Percentiles rank a stretch among this genome's conserved stretches.
Conservation (phyloP, 2,797 vertebrate genomes). For the Notoglanidium macrostoma region DNA sequence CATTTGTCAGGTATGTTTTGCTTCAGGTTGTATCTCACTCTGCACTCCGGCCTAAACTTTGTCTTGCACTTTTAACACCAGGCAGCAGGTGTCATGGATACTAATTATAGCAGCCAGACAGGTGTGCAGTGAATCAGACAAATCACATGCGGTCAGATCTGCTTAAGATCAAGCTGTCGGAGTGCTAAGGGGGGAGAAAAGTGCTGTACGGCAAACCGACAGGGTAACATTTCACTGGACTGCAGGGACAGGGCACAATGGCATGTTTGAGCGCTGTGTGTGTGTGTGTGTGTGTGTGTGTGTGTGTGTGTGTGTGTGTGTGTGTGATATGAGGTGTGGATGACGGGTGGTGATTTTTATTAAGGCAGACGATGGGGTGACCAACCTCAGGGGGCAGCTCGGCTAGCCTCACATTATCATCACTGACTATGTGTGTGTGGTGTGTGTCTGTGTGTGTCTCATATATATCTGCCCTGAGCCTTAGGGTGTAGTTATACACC, state of each 20-base stretch:
- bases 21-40: slow-evolving; percentile 37
- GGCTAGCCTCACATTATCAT: slow-evolving; percentile 76
- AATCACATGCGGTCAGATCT: slow-evolving; percentile 79
- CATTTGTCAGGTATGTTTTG: slow-evolving; percentile 43
- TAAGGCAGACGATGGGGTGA: slow-evolving; percentile 73
- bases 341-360: slow-evolving; percentile 82
- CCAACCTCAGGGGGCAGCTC: slow-evolving; percentile 70
- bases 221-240: slow-evolving; percentile 52
- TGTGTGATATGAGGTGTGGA: slow-evolving; percentile 76
- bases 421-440: slow-evolving; percentile 68
- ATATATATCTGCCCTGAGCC: slow-evolving; percentile 14
- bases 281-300: slow-evolving; percentile 67
- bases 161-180: slow-evolving; percentile 71
- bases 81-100: slow-evolving; percentile 68
- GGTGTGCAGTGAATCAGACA: slow-evolving; percentile 70
- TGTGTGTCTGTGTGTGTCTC: slow-evolving; percentile 24
- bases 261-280: slow-evolving; percentile 66
- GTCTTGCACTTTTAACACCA: slow-evolving; percentile 62
- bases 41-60: slow-evolving; percentile 60
- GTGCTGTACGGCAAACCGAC: slow-evolving; percentile 56
- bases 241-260: slow-evolving; percentile 67
- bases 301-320: slow-evolving; percentile 65
- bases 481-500: background rate
- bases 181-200: slow-evolving; percentile 65
- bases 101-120: slow-evolving; percentile 78